A percentile compares a stretch with the other conserved stretches of the same genome.
phyloP scores from a whole-genome alignment of 2,797 vertebrate genomes.

The Paedocypris micromegethes region DNA sequence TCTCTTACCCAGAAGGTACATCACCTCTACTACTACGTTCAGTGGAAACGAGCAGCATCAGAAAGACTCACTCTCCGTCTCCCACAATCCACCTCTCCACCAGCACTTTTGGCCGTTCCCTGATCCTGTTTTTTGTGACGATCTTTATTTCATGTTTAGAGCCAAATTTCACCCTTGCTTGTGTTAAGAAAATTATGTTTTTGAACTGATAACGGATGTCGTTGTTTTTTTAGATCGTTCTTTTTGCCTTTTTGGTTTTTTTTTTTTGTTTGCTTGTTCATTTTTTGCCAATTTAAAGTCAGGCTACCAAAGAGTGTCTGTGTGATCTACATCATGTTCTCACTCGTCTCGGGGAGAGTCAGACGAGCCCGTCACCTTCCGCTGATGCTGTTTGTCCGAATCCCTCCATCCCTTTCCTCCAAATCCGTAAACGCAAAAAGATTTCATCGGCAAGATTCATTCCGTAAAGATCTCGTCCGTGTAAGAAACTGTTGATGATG shows the following conservation, averaged over 20 bases:
- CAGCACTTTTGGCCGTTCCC: slow-evolving; percentile 32
- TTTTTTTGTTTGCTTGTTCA: slow-evolving; percentile 17
- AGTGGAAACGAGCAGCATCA: slow-evolving; percentile 64
- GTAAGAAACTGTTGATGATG: slow-evolving; percentile 37
- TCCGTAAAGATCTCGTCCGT: slow-evolving; percentile 12
- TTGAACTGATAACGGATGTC: slow-evolving; percentile 12
- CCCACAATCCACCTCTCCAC: slow-evolving; percentile 24
- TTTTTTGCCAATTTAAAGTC: slow-evolving; percentile 29
- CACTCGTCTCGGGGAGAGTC: neutral
- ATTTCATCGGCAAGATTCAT: slow-evolving; percentile 11
- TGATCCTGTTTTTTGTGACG: slow-evolving; percentile 35
- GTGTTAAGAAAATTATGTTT: slow-evolving; percentile 14
- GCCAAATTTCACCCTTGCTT: neutral
- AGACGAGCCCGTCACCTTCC: neutral
- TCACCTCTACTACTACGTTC: slow-evolving; percentile 51
- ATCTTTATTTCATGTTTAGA: slow-evolving; percentile 11
- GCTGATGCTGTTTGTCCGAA: too few relatives aligned
- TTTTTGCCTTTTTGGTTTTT: neutral
- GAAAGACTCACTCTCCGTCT: slow-evolving; percentile 33
- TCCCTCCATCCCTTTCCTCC: too few relatives aligned
- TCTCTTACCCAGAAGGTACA: slow-evolving; percentile 31
- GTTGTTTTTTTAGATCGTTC: too few relatives aligned
- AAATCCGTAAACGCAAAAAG: too few relatives aligned
- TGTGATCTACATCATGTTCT: neutral
- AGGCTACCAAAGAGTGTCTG: slow-evolving; percentile 32